Evolutionary conservation across 2,888 invertebrate genomes (phyloP), one percentile per base, ranked within the genome.

Genomic region (Andricus quercusramuli): DNA sequence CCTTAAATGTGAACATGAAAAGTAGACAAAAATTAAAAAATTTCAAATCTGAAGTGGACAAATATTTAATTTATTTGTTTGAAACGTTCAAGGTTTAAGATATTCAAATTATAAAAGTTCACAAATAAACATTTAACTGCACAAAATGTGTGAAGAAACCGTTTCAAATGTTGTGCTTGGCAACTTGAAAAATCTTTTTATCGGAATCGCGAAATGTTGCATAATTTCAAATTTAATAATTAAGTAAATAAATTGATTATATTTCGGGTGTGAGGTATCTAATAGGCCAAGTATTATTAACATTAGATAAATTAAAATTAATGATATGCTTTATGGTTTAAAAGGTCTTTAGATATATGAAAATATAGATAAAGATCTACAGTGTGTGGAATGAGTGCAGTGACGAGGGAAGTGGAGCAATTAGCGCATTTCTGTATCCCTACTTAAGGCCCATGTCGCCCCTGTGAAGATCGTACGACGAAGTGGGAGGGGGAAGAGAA

Each of bases 401-500:
- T 66, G 66, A 37, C n/a, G 66, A 41, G 66, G 41, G 41, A 66
- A 66, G 66, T 66, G n/a, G 41, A 66, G 37, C 66, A 66, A 66
- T 66, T 66, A 66, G 32, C 66, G 47, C 29, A 74, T 51, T 74
- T 32, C 47, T 47, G 20, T 32, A 32, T 29, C 51, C 51, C 13
- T 32, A 32, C 20, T 70, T 51, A 74, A 56, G 32, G 74, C 32
- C 56, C 32, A 56, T 74, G 5, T 56, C 56, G 56, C 32, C 74
- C 56, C 74, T 74, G 56, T 56, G 20, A 29, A 51, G 74, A 74
- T 74, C 47, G 74, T 56, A 32, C 74, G 74, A 56, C 56, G n/a
- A n/a, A 51, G 25, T 68, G 44, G 68, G 25, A 56, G 51, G 70
- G 51, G 51, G 29, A 13, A 29, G 32, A 67, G 11, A 37, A 67